Evolutionary conservation across 2,113 vertebrate genomes (phyloP).

Genomic region (Ceyx cyanopectus): DNA sequence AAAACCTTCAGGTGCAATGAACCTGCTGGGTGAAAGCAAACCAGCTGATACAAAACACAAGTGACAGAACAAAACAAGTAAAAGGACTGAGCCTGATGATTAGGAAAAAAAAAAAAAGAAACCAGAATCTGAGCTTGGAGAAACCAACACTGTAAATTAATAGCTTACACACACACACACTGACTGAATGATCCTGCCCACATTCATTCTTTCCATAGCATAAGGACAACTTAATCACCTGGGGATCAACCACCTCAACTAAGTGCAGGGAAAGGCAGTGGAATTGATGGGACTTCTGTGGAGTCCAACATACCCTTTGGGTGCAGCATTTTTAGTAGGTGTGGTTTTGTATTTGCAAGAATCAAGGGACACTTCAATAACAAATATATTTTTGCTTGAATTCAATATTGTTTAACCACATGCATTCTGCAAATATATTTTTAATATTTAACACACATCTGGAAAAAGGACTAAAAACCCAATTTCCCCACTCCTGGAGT

Average conservation of each 20-base stretch:
- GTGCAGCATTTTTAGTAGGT: not conserved
- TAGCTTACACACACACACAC: not conserved
- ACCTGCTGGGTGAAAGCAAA: not conserved
- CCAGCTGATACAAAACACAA: not conserved
- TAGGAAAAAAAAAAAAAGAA: not conserved
- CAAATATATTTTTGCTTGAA: not conserved
- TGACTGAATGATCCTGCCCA: not conserved
- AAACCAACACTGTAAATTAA: not conserved
- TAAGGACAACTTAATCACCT: not conserved
- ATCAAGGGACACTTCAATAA: not conserved
- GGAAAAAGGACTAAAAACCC: not conserved
- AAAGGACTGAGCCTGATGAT: not conserved
- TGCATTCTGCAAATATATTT: not conserved
- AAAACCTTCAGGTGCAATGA: not conserved
- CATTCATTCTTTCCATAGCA: not conserved
- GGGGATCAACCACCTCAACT: not conserved
- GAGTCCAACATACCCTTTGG: not conserved
- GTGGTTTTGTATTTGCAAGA: slow-evolving; percentile 13
- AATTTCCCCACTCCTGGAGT: not conserved
- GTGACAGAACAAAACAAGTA: not conserved
- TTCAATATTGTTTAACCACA: not conserved
- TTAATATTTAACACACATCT: not conserved
- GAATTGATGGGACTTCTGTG: not conserved
- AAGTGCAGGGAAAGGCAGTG: not conserved
- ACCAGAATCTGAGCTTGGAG: not conserved